Evolutionary conservation across 1,140 invertebrate genomes (phyloP).

Genomic region (Reticulitermes speratus): DNA sequence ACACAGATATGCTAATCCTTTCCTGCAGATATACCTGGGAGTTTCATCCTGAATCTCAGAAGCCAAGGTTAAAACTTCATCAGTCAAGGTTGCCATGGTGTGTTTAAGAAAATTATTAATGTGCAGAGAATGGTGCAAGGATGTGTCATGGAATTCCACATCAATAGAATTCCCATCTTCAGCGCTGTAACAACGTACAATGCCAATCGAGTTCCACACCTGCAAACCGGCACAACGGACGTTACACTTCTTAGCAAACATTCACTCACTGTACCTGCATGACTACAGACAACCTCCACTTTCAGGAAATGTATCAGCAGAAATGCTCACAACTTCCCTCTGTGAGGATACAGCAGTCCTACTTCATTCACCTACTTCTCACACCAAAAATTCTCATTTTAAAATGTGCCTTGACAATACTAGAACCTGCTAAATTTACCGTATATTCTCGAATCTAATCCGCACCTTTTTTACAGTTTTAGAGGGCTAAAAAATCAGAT

Average conservation of each 20-base stretch:
- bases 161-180: slow-evolving; percentile 81
- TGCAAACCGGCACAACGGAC: slow-evolving; percentile 39
- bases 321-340: no score
- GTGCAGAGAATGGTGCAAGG: slow-evolving; percentile 87
- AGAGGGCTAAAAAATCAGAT: no score
- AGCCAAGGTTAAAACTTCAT: slow-evolving; percentile 76
- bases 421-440: no score
- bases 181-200: slow-evolving; percentile 70
- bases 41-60: slow-evolving; percentile 57
- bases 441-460: no score
- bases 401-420: no score
- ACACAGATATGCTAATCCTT: no score
- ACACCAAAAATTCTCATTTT: no score
- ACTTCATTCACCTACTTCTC: no score
- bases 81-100: slow-evolving; percentile 81
- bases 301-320: no score
- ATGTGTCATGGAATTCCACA: slow-evolving; percentile 91
- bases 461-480: no score
- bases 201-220: slow-evolving; percentile 86
- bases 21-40: slow-evolving; percentile 48
- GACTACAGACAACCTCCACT: not conserved
- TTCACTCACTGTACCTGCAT: not conserved
- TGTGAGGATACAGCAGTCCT: no score
- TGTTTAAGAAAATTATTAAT: slow-evolving; percentile 79
- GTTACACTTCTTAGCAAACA: not conserved